Conservation (phyloP, 1,140 invertebrate genomes). For the Micrasema longulum region DNA sequence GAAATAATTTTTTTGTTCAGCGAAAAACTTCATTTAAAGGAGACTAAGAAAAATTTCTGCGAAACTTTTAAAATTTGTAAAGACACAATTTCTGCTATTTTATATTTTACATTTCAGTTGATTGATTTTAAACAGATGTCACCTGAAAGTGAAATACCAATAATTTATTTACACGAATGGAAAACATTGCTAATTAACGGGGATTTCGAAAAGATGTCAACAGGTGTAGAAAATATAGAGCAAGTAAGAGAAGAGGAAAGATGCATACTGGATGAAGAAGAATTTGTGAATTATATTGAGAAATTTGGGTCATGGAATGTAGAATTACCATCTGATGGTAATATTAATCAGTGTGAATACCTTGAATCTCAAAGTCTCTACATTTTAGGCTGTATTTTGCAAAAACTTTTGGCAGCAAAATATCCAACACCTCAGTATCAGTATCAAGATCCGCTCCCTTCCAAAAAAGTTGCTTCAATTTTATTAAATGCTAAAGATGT, state of each 20-base stretch:
- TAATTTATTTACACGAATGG: conserved; percentile 64
- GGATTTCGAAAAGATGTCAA: conserved; percentile 58
- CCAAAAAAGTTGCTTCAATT: conserved; percentile 63
- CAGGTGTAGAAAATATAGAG: conserved; percentile 57
- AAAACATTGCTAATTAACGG: conserved; percentile 65
- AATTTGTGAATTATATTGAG: conserved; percentile 63
- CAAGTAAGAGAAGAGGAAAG: conserved; percentile 55
- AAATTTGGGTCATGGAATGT: conserved; percentile 62
- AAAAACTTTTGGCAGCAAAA: conserved; percentile 68
- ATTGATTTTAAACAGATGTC: conserved; percentile 65
- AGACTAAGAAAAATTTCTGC: conserved; percentile 61
- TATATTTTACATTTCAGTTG: conserved; percentile 67
- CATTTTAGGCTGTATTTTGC: conserved; percentile 69
- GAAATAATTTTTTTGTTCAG: conserved; percentile 67
- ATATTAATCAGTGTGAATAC: conserved; percentile 60
- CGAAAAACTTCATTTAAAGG: conserved; percentile 65
- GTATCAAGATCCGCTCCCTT: conserved; percentile 59
- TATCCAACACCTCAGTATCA: conserved; percentile 64
- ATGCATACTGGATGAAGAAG: conserved; percentile 59
- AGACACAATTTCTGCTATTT: conserved; percentile 65
- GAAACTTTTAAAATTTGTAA: conserved; percentile 66
- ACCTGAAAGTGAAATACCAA: conserved; percentile 61
- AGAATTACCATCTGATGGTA: conserved; percentile 62
- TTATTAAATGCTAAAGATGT: conserved; percentile 65
- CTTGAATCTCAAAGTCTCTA: conserved; percentile 63